Conservation (phyloP, 2,113 vertebrate genomes). For the Bubalus kerabau region DNA sequence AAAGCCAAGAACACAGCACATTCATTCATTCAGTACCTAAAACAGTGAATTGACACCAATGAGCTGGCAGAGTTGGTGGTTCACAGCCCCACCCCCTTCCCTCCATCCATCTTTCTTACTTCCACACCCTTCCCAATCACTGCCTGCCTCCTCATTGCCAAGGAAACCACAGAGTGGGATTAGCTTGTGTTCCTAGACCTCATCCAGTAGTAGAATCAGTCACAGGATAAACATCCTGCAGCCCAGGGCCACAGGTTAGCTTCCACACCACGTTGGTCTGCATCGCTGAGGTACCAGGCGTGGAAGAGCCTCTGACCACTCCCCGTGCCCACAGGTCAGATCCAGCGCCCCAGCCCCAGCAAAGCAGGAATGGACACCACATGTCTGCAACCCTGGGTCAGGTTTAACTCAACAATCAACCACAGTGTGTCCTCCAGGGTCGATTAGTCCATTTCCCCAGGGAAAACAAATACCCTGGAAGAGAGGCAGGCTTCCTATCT, state of each 20-base stretch:
- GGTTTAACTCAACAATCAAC: neutral
- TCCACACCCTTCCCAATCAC: neutral
- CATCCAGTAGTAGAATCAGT: neutral
- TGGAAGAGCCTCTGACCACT: neutral
- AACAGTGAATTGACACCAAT: neutral
- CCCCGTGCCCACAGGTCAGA: neutral
- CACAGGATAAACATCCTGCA: neutral
- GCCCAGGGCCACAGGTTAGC: neutral
- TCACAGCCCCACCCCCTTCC: neutral
- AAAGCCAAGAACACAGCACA: neutral
- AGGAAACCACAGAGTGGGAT: neutral
- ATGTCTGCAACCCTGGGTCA: neutral
- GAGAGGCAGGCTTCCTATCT: neutral
- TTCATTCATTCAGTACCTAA: neutral
- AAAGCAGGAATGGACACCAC: neutral
- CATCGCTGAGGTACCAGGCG: neutral
- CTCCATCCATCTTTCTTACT: neutral
- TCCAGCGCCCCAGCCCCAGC: neutral
- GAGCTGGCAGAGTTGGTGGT: neutral
- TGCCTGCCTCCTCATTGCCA: neutral
- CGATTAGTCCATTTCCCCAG: neutral
- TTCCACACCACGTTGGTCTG: neutral
- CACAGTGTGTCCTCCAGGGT: neutral
- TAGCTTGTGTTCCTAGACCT: neutral
- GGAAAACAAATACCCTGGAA: neutral